Conservation (phyloP, 1,140 invertebrate genomes). For the Drosophila murphyi region DNA sequence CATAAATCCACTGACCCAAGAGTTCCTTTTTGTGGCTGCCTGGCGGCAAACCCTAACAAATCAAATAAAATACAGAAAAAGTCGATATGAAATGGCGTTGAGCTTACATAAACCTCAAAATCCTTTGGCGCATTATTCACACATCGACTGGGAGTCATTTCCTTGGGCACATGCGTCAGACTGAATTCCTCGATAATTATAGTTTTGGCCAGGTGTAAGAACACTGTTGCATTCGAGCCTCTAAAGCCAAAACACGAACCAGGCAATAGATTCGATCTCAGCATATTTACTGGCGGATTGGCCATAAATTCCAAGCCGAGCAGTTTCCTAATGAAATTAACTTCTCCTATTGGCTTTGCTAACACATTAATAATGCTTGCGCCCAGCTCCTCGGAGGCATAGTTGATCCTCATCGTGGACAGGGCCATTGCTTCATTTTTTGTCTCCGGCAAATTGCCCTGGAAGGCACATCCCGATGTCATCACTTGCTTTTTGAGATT, state of each 20-base stretch:
- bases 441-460: background rate
- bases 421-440: background rate
- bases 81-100: too few species aligned
- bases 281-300: slow-evolving; percentile 71
- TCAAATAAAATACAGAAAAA: background rate
- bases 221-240: slow-evolving; percentile 41
- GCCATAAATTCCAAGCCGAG: slow-evolving; percentile 64
- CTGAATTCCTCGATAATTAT: slow-evolving; percentile 59
- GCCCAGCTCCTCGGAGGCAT: slow-evolving; percentile 62
- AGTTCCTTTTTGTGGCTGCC: slow-evolving; percentile 1
- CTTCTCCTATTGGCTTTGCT: slow-evolving; percentile 43
- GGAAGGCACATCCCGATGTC: slow-evolving; percentile 3
- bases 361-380: slow-evolving; percentile 47
- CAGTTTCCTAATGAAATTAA: slow-evolving; percentile 41
- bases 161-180: slow-evolving; percentile 61
- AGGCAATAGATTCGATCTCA: slow-evolving; percentile 49
- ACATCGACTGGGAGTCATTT: slow-evolving; percentile 53
- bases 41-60: slow-evolving; percentile 29
- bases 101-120: slow-evolving; percentile 65
- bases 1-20: slow-evolving; percentile 38
- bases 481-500: slow-evolving; percentile 51
- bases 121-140: slow-evolving; percentile 69
- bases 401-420: slow-evolving; percentile 54
- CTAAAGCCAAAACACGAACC: slow-evolving; percentile 70
- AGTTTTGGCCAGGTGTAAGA: slow-evolving; percentile 49